Percentiles rank a stretch among this genome's conserved stretches.
Conservation (phyloP, 2,113 vertebrate genomes). For the Albula goreensis region DNA sequence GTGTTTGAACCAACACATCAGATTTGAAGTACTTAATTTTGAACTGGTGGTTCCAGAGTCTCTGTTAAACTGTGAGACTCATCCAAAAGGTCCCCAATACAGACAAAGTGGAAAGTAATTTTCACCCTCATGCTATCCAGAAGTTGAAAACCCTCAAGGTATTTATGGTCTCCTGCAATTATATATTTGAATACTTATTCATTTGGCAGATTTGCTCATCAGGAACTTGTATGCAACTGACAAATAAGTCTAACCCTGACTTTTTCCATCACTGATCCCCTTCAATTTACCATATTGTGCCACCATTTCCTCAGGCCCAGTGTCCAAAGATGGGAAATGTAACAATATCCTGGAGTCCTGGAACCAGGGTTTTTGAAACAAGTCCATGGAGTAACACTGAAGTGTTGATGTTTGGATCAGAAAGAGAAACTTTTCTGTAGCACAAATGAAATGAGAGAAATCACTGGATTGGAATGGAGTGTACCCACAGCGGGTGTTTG, state of each 20-base stretch:
- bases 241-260: neutral
- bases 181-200: neutral
- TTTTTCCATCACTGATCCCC: neutral
- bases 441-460: neutral
- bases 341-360: neutral
- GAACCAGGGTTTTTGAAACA: neutral
- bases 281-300: neutral
- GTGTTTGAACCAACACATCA: slow-evolving; percentile 29
- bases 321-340: neutral
- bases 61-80: neutral
- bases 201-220: neutral
- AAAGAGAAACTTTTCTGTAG: neutral
- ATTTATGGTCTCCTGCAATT: neutral
- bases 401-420: neutral
- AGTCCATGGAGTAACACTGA: neutral
- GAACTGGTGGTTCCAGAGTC: slow-evolving; percentile 37
- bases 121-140: neutral
- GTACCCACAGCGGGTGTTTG: neutral
- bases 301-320: neutral
- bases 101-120: neutral
- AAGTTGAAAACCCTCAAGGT: neutral
- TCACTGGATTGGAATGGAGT: neutral
- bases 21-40: slow-evolving; percentile 16
- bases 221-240: neutral
- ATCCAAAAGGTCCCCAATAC: neutral